phyloP scores from a whole-genome alignment of 2,797 vertebrate genomes.

The Periparus ater region DNA sequence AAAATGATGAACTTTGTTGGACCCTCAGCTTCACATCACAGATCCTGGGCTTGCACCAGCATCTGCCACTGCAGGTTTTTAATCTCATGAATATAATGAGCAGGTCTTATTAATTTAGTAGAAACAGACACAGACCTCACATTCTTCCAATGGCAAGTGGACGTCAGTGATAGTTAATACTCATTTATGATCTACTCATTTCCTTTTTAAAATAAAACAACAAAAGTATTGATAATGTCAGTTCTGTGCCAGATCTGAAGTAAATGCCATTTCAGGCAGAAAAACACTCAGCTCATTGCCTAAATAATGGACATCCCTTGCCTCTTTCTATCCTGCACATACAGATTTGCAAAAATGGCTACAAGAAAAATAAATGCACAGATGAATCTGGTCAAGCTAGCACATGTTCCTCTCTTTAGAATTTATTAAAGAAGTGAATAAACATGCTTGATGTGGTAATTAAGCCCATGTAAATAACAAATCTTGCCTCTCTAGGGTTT shows the following conservation, averaged over 20 bases:
- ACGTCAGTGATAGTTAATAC: neutral
- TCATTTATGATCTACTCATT: neutral
- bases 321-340: neutral
- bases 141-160: neutral
- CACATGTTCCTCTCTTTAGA: slow-evolving; percentile 41
- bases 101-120: neutral
- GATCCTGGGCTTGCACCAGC: neutral
- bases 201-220: neutral
- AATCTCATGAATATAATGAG: neutral
- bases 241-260: neutral
- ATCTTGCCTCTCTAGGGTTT: slow-evolving; percentile 29
- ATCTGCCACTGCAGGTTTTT: neutral
- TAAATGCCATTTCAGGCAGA: neutral
- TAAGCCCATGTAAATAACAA: slow-evolving; percentile 37
- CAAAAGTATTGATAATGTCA: neutral
- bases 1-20: neutral
- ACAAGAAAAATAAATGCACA: neutral
- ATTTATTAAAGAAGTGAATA: slow-evolving; percentile 61
- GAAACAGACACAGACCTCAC: neutral
- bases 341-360: slow-evolving; percentile 14
- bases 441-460: slow-evolving; percentile 60
- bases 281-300: neutral
- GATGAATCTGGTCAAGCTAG: slow-evolving; percentile 50
- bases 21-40: neutral
- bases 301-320: neutral